Evolutionary conservation across 2,888 invertebrate genomes (phyloP), one percentile per base, ranked within the genome.

Genomic region (Argynnis bischoffii): DNA sequence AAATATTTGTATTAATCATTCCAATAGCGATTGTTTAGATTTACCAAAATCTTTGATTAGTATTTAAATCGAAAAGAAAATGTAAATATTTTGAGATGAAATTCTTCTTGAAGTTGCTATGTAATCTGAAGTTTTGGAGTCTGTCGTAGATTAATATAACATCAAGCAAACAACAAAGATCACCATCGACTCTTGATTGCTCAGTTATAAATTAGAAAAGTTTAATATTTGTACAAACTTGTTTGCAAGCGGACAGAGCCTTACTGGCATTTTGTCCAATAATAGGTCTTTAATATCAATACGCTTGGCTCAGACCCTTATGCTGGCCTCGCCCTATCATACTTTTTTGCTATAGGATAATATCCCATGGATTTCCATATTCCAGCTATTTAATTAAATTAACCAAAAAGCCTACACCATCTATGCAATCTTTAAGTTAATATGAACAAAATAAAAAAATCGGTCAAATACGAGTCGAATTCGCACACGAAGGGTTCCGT

Each of bases 151-250:
- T 15, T 59, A 26, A 60, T 48, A n/a, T 16, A 51, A 60, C 31
- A 51, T 35, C 48, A 16, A 6, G 16, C 61, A 57, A 61, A 65
- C 64, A 63, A 64, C 63, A 50, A 55, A 61, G 61, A 70, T 63
- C 61, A 65, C 48, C 60, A 55, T 60, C 55, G 55, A 26, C 54
- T 50, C 63, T 56, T 63, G 65, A 69, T 67, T 69, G 67, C 60
- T 72, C 67, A 56, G 71, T 67, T 73, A 72, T 73, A 74, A 75
- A 76, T 76, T 74, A 72, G 71, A 69, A 76, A 75, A 75, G 68
- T 74, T 71, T 5, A 21, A 47, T 59, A 48, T 47, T 59, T 59
- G 57, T 47, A 15, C 15, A 11, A 48, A 59, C n/a, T 48, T 48
- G 21, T 21, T 26, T n/a, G 6, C 15, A 21, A 6, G 46, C 15